These are phyloP conservation scores for Meleagris gallopavo DNA, from an alignment of 2,113 vertebrate genomes.

Conservation along the genomic window DNA sequence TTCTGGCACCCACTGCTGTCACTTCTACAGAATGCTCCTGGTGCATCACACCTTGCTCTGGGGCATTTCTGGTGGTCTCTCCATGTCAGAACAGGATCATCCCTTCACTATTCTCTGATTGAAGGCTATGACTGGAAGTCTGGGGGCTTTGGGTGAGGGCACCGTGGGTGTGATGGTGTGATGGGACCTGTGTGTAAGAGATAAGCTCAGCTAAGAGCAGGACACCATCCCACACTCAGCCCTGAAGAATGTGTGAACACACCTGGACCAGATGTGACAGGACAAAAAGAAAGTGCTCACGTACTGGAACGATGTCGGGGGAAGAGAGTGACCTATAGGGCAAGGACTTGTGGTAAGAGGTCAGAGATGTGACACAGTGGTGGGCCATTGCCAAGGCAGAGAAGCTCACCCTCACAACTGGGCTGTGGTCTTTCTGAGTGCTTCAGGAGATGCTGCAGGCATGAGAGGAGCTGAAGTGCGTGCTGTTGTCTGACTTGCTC, in stretches of 20 bases:
- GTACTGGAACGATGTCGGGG: neutral
- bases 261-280: too few relatives aligned
- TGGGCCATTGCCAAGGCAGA: neutral
- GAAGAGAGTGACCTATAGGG: neutral
- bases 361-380: neutral
- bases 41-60: accelerated
- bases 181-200: neutral
- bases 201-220: neutral
- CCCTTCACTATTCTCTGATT: neutral
- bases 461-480: neutral
- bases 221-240: neutral
- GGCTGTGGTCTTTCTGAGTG: too few relatives aligned
- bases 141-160: neutral
- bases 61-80: neutral
- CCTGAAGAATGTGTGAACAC: neutral
- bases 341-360: neutral
- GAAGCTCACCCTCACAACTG: neutral
- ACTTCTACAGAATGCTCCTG: neutral
- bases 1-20: neutral
- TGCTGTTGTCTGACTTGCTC: conserved; percentile 29
- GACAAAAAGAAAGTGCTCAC: neutral
- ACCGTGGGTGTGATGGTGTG: neutral
- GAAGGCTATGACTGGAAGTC: neutral
- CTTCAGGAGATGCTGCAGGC: neutral
- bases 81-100: accelerated